Evolutionary conservation across 2,888 invertebrate genomes (phyloP).

Genomic region (Ophion ventricosus): DNA sequence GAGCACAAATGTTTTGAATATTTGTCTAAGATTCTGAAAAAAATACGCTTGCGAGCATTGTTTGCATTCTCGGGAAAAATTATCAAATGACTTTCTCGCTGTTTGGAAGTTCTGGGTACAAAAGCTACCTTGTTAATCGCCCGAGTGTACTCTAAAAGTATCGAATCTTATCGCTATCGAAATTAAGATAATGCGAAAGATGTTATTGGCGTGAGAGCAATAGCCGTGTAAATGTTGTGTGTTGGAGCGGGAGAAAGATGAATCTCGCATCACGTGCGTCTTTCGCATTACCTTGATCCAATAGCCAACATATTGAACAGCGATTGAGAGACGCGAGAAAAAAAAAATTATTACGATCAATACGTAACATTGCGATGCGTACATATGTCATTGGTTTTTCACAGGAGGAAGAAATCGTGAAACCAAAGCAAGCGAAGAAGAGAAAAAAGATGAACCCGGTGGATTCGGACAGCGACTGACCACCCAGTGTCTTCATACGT

Average conservation of each 20-base stretch:
- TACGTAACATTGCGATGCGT: not conserved
- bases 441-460: constrained; percentile 91
- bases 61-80: no score
- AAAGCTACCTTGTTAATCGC: not conserved
- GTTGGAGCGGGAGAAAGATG: no score
- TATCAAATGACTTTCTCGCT: not conserved
- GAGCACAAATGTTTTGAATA: no score
- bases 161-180: not conserved
- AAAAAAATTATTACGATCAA: not conserved
- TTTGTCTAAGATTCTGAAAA: no score
- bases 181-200: not conserved
- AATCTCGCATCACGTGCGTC: no score
- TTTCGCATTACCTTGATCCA: not conserved
- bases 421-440: constrained; percentile 95
- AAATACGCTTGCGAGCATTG: no score
- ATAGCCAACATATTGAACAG: not conserved
- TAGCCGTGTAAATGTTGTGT: no score
- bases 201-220: no score
- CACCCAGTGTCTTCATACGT: constrained; percentile 82
- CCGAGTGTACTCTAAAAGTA: not conserved
- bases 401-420: constrained; percentile 95
- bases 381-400: constrained; percentile 55
- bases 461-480: constrained; percentile 97
- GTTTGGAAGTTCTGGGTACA: not conserved
- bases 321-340: not conserved